Conservation (phyloP, 1,140 invertebrate species). For the Thalassaphorura encarpata region DNA sequence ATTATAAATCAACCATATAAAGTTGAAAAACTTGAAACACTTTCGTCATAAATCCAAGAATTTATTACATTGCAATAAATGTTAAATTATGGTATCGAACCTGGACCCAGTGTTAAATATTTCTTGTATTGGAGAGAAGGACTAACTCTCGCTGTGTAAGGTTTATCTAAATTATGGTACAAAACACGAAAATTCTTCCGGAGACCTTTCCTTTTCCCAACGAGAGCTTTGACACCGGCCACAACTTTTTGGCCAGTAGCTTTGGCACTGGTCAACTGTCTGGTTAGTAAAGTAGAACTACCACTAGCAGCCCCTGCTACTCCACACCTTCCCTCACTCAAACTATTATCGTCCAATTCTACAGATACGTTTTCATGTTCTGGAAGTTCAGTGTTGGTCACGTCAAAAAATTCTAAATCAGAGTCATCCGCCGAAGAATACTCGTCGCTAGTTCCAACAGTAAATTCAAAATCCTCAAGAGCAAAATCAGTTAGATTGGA, state of each 20-base stretch:
- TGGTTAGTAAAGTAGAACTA: slow-evolving; percentile 2
- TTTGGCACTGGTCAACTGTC: slow-evolving; percentile 16
- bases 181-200: slow-evolving; percentile 25
- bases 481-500: slow-evolving; percentile 26
- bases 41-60: too few relatives aligned
- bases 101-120: slow-evolving; percentile 30
- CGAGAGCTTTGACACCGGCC: slow-evolving; percentile 21
- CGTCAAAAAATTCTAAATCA: slow-evolving; percentile 31
- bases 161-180: slow-evolving; percentile 33
- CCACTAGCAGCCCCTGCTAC: slow-evolving; percentile 9
- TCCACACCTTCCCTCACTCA: too few relatives aligned
- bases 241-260: slow-evolving; percentile 23
- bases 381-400: slow-evolving; percentile 12
- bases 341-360: slow-evolving; percentile 28
- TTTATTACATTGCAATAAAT: neutral
- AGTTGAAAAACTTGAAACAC: too few relatives aligned
- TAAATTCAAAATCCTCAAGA: slow-evolving; percentile 32
- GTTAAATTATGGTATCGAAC: slow-evolving; percentile 10
- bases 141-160: slow-evolving; percentile 29
- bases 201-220: slow-evolving; percentile 19
- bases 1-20: too few relatives aligned
- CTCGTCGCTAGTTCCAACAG: slow-evolving; percentile 22
- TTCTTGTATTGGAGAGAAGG: slow-evolving; percentile 27
- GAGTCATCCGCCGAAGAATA: slow-evolving; percentile 12
- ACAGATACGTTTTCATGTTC: slow-evolving; percentile 31